Base-by-base conservation (phyloP, 1,140 invertebrate species). In the Laupala kohalensis region DNA sequence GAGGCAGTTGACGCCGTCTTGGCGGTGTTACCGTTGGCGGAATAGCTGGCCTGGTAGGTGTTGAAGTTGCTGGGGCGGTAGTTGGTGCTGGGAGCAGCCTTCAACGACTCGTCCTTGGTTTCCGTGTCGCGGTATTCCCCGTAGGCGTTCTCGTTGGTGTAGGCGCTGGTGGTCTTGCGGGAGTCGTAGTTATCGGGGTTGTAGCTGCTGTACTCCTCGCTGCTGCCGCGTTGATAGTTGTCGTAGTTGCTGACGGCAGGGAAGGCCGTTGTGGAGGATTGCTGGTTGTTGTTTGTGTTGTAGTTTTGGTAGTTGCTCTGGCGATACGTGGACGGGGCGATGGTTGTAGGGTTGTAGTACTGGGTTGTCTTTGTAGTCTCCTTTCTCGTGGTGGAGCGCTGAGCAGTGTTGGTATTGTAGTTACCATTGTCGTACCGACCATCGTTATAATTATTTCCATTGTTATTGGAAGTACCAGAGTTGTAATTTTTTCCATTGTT, bases 71-170 rank as follows among this genome's bases (percentile, higher is more conserved):
- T 73, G 4, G 72, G 72, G 23, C 69, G 62, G 28, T 67, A 70
- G 63, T 73, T 73, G 25, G 27, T 73, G 63, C 72, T 73, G 6
- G 53, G 72, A 5, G 72, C 72, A 12, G 72, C 70, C 64, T 70
- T 73, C 64, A 73, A 37, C 24, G 65, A 70, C 26, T 73, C 72
- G 9, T n/a, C 65, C n/a, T 70, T 25, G 13, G 5, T 29, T 19
- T 72, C 37, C 1, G 37, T 2, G 9, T 53, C 37, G 9, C 37
- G 9, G 37, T 53, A 53, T 53, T 53, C 37, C 9, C 37, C 29
- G 6, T 64, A 62, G 23, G 29, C 26, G 69, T 25, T 30, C 69
- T 70, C 29, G 25, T n/a, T 29, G 70, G 29, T 62, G 23, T 69
- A 37, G n/a, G 53, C 24, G 9, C 62, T 13, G 9, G 25, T 65